phyloP scores from a whole-genome alignment of 1,140 invertebrate genomes.

The Pogonomyrmex californicus region DNA sequence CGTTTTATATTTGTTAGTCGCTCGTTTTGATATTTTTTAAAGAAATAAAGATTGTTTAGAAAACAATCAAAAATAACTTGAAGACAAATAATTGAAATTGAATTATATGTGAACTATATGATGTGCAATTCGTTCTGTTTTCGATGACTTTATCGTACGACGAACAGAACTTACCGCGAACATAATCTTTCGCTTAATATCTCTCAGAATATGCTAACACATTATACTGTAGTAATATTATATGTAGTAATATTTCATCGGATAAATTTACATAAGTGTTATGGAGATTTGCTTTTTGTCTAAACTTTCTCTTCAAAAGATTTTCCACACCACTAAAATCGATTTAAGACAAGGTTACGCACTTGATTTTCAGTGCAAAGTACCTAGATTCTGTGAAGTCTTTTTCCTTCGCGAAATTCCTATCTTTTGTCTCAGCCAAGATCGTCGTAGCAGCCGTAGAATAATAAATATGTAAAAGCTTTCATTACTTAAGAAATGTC shows the following conservation, averaged over 20 bases:
- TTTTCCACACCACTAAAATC: constrained; percentile 22
- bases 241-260: constrained; percentile 25
- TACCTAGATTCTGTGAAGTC: constrained; percentile 17
- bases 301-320: constrained; percentile 1
- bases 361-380: constrained; percentile 39
- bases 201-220: not conserved
- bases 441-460: not conserved
- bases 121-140: not conserved
- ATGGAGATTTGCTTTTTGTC: constrained; percentile 25
- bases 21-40: too few species aligned
- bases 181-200: constrained; percentile 29
- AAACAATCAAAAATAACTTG: constrained; percentile 3
- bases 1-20: too few species aligned
- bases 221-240: constrained; percentile 25
- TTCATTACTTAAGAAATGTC: not conserved
- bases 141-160: not conserved
- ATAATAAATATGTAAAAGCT: constrained; percentile 24
- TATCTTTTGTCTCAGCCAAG: not conserved
- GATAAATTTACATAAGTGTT: constrained; percentile 50
- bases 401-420: not conserved
- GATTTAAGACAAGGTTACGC: constrained; percentile 43
- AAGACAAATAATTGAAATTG: constrained; percentile 7
- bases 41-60: constrained; percentile 42
- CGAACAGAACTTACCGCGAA: not conserved
- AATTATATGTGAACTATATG: constrained; percentile 2